Percentiles rank a stretch among this genome's conserved stretches.
These are phyloP conservation scores for Pentamera pediparva DNA, from an alignment of 53 echinoderm and acorn worm genomes.

Conservation along the genomic window DNA sequence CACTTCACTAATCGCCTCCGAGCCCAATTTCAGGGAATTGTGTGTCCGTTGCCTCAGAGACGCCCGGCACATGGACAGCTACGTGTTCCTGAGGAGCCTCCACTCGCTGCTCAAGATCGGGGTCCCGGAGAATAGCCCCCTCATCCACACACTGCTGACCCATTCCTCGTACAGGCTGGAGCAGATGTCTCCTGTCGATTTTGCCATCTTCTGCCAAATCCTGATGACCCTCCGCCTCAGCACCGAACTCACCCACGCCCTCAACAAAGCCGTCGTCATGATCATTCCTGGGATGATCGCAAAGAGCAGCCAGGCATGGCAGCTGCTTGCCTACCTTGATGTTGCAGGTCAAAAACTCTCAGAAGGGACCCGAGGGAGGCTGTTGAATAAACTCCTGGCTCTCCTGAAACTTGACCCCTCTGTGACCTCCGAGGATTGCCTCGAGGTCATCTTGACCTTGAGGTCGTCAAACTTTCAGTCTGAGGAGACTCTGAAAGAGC, in stretches of 20 bases:
- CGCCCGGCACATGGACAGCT: slow-evolving; percentile 41
- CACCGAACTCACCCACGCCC: slow-evolving; percentile 27
- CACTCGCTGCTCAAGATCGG: slow-evolving; percentile 30
- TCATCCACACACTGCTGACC: slow-evolving; percentile 39
- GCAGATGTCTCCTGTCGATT: slow-evolving; percentile 19
- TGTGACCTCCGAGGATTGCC: slow-evolving; percentile 4
- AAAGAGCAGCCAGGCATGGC: neutral
- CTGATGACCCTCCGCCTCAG: slow-evolving; percentile 9
- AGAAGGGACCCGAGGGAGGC: neutral
- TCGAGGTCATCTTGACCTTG: neutral
- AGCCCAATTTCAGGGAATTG: slow-evolving; percentile 34
- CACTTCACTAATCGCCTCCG: slow-evolving; percentile 12
- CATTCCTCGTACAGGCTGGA: slow-evolving; percentile 44
- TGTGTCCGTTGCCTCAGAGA: slow-evolving; percentile 41
- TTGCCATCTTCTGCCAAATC: slow-evolving; percentile 24
- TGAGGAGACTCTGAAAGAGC: neutral
- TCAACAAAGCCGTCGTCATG: slow-evolving; percentile 32
- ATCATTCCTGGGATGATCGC: slow-evolving; percentile 24
- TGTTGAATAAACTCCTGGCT: slow-evolving; percentile 1
- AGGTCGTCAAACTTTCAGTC: slow-evolving; percentile 2
- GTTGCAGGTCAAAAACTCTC: slow-evolving; percentile 11
- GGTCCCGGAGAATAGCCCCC: slow-evolving; percentile 39
- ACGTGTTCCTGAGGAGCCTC: slow-evolving; percentile 22
- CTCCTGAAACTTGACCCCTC: slow-evolving; percentile 1
- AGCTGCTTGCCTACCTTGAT: slow-evolving; percentile 10